These are phyloP conservation scores for Drosophila sulfurigaster DNA, from an alignment of 1,140 invertebrate species.

Conservation along the genomic window DNA sequence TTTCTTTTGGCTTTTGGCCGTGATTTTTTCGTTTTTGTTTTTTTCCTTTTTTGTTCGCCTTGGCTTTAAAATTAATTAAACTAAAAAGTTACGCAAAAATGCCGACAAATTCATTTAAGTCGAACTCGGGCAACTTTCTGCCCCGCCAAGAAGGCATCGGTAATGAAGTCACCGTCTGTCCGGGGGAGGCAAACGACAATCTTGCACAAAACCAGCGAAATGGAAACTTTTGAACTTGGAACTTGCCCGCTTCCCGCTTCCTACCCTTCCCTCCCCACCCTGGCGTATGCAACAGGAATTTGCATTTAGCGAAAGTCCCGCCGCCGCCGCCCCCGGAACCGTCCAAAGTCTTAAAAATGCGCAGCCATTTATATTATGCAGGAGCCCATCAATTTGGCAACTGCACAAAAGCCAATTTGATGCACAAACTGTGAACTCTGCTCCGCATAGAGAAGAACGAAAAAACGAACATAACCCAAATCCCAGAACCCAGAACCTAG, in stretches of 20 bases:
- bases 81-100: constrained; percentile 68
- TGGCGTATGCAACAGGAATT: constrained; percentile 48
- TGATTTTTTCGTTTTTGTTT: background rate
- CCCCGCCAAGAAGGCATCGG: constrained; percentile 29
- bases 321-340: background rate
- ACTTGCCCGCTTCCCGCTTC: background rate
- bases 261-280: background rate
- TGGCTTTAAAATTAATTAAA: constrained; percentile 73
- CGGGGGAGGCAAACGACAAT: constrained; percentile 11
- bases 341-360: constrained; percentile 35
- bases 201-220: constrained; percentile 49
- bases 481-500: no score
- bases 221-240: constrained; percentile 47
- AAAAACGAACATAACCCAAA: no score
- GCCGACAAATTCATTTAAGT: constrained; percentile 66
- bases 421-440: constrained; percentile 17
- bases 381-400: constrained; percentile 45
- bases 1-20: background rate
- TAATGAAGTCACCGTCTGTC: constrained; percentile 56
- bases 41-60: constrained; percentile 7
- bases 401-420: constrained; percentile 57
- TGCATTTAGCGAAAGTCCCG: constrained; percentile 50
- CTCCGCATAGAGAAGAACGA: background rate
- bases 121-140: constrained; percentile 37
- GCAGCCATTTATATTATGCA: constrained; percentile 57